Percentiles rank a stretch among this genome's conserved stretches.
phyloP scores from a whole-genome alignment of 2,888 invertebrate species.

The Sinotaia quadrata region DNA sequence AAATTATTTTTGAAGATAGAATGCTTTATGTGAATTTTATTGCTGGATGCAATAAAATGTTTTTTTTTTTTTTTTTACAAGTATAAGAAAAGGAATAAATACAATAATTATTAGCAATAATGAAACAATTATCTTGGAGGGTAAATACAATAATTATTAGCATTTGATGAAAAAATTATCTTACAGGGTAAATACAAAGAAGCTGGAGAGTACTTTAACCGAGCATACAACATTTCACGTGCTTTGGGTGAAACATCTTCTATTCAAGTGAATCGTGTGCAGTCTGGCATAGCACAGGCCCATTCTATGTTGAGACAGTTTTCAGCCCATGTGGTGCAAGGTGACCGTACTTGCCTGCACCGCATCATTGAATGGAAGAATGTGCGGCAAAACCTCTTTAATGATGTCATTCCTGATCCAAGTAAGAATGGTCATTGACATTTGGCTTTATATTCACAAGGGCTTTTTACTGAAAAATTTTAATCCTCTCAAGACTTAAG shows the following conservation, averaged over 20 bases:
- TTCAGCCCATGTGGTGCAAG: slow-evolving; percentile 54
- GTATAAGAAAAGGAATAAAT: too few species aligned
- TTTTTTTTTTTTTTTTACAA: too few species aligned
- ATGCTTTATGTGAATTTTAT: too few species aligned
- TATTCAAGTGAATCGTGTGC: slow-evolving; percentile 67
- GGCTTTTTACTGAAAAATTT: too few species aligned
- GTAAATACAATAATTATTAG: too few species aligned
- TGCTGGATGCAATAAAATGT: too few species aligned
- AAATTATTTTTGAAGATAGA: too few species aligned
- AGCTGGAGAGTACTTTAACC: slow-evolving; percentile 70
- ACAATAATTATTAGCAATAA: too few species aligned
- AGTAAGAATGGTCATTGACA: slow-evolving; percentile 23
- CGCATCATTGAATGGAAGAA: slow-evolving; percentile 69
- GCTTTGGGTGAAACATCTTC: slow-evolving; percentile 62
- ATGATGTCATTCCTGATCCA: slow-evolving; percentile 29
- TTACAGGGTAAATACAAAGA: slow-evolving; percentile 70
- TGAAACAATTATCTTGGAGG: too few species aligned
- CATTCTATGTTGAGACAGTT: slow-evolving; percentile 65
- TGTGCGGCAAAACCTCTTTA: slow-evolving; percentile 35
- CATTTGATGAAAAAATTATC: too few species aligned
- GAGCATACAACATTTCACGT: slow-evolving; percentile 70
- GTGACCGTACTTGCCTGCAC: slow-evolving; percentile 47
- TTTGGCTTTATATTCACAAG: too few species aligned
- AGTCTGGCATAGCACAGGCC: slow-evolving; percentile 68
- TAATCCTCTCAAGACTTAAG: too few species aligned